Conservation (phyloP, 2,888 invertebrate species). For the Hylaea fasciaria region DNA sequence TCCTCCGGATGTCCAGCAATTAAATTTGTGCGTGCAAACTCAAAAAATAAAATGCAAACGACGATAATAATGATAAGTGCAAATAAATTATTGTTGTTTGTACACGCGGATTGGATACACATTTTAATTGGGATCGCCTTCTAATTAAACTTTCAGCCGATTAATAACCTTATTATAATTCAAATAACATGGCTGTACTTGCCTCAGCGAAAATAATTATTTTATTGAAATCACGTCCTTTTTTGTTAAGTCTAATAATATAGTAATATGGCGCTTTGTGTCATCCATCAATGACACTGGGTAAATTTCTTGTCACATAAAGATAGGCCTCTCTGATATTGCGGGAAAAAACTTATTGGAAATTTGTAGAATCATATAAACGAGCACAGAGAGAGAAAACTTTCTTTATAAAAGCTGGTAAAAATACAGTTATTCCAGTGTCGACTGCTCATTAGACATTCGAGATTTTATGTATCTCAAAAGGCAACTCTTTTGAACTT, state of each 20-base stretch:
- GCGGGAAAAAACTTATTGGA: conserved; percentile 15
- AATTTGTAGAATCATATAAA: conserved; percentile 3
- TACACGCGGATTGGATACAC: too few relatives aligned
- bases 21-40: too few relatives aligned
- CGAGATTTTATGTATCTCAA: too few relatives aligned
- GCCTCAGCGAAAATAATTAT: neutral
- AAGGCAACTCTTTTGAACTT: too few relatives aligned
- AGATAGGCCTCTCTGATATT: conserved; percentile 43
- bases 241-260: neutral
- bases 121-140: too few relatives aligned
- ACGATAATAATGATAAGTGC: too few relatives aligned
- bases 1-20: too few relatives aligned
- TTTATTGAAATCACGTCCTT: neutral
- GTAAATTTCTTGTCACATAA: conserved; percentile 52
- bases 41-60: too few relatives aligned
- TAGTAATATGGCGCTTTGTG: conserved; percentile 15
- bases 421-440: neutral
- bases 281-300: conserved; percentile 66
- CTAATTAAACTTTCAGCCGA: too few relatives aligned
- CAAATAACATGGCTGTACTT: neutral
- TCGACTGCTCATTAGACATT: too few relatives aligned
- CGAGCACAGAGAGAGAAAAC: neutral
- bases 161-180: too few relatives aligned
- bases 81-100: too few relatives aligned
- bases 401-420: neutral